Conservation (phyloP, 1,140 invertebrate species). For the Calliopsis andreniformis region DNA sequence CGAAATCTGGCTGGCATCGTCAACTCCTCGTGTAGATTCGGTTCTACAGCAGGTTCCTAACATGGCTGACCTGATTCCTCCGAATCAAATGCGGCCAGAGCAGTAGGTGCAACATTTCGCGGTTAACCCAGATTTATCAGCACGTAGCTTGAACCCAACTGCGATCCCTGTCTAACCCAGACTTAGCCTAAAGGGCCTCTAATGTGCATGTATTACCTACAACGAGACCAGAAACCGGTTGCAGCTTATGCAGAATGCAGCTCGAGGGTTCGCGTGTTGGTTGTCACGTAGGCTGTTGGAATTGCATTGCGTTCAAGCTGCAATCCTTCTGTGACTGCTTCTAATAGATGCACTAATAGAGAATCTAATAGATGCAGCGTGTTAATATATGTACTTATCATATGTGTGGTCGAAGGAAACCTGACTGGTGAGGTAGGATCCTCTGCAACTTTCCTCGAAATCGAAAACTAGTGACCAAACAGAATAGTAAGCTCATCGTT, state of each 20-base stretch:
- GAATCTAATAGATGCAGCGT: no score
- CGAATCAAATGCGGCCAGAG: not conserved
- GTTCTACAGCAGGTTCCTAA: constrained; percentile 1
- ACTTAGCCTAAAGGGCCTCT: not conserved
- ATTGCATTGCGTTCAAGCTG: no score
- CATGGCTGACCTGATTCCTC: constrained; percentile 12
- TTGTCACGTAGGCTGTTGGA: no score
- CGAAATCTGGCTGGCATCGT: not conserved
- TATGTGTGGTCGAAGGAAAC: no score
- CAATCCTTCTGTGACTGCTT: no score
- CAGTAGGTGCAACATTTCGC: not conserved
- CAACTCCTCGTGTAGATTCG: not conserved
- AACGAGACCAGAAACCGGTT: not conserved
- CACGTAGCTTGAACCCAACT: not conserved
- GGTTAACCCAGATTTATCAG: constrained; percentile 5
- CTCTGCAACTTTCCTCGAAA: no score
- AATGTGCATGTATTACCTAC: no score
- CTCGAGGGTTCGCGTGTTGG: not conserved
- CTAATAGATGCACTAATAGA: no score
- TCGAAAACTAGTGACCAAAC: no score
- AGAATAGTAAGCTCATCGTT: no score
- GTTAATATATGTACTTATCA: no score
- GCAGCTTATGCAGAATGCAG: not conserved
- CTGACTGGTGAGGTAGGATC: no score
- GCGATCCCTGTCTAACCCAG: not conserved